Conservation (phyloP, 2,888 invertebrate species). For the Scelioninae gen. 1 region DNA sequence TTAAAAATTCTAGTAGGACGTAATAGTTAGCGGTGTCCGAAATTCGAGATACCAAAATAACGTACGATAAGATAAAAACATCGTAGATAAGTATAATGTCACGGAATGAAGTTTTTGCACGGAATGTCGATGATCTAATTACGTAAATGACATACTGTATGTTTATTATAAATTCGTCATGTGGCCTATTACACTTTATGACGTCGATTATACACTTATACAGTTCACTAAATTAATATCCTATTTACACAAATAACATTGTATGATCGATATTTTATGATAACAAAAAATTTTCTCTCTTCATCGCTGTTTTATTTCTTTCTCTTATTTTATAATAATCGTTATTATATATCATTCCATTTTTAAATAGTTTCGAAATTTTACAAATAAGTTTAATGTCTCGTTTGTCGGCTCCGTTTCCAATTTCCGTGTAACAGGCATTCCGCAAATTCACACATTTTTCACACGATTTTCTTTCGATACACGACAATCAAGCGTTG, state of each 20-base stretch:
- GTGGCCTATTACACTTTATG: slow-evolving; percentile 61
- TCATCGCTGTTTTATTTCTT: slow-evolving; percentile 46
- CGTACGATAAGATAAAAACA: slow-evolving; percentile 81
- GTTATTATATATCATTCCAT: slow-evolving; percentile 65
- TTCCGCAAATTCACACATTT: slow-evolving; percentile 34
- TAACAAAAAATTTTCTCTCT: slow-evolving; percentile 75
- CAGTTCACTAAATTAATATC: slow-evolving; percentile 80
- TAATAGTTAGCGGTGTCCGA: slow-evolving; percentile 72
- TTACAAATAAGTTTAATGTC: slow-evolving; percentile 75
- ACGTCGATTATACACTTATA: slow-evolving; percentile 74
- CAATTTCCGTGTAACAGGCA: slow-evolving; percentile 29
- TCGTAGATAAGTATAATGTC: slow-evolving; percentile 69
- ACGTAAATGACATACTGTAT: slow-evolving; percentile 77
- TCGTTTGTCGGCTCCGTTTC: slow-evolving; percentile 36
- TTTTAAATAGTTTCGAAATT: slow-evolving; percentile 76
- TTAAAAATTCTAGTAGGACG: slow-evolving; percentile 75
- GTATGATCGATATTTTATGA: slow-evolving; percentile 79
- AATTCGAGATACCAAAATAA: slow-evolving; percentile 81
- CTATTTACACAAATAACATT: slow-evolving; percentile 84
- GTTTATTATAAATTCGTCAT: slow-evolving; percentile 75
- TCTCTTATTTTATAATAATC: slow-evolving; percentile 42
- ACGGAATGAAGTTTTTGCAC: slow-evolving; percentile 64
- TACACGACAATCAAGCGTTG: slow-evolving; percentile 75
- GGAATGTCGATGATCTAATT: slow-evolving; percentile 74
- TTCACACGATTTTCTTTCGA: slow-evolving; percentile 45